A percentile compares a stretch with the other conserved stretches of the same genome.
Evolutionary conservation across 2,113 vertebrate species (phyloP).

Genomic region (Mesitornis unicolor): DNA sequence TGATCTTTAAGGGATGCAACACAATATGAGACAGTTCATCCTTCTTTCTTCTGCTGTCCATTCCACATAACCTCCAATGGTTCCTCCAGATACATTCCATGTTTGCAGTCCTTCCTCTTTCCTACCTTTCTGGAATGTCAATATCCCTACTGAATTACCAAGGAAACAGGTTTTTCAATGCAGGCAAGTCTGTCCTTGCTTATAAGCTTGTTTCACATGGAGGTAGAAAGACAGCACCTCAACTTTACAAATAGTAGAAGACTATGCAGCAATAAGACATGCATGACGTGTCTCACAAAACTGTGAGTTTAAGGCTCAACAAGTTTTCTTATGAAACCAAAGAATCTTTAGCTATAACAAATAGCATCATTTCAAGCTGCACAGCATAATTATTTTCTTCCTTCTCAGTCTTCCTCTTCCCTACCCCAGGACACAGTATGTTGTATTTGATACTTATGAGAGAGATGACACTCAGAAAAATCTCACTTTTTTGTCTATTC

Average conservation of each 20-base stretch:
- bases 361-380: background rate
- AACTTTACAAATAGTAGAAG: background rate
- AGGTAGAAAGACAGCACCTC: background rate
- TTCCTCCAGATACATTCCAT: rapidly evolving
- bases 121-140: background rate
- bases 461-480: background rate
- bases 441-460: background rate
- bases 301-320: background rate
- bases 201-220: background rate
- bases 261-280: background rate
- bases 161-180: background rate
- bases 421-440: background rate
- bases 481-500: background rate
- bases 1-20: background rate
- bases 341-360: background rate
- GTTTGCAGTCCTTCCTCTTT: background rate
- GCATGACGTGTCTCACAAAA: background rate
- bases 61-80: background rate
- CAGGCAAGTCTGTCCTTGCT: background rate
- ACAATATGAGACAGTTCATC: background rate
- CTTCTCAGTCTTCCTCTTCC: background rate
- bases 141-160: background rate
- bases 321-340: background rate
- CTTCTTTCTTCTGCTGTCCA: background rate
- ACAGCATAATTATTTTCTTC: background rate